These are phyloP conservation scores for Chaetodon trifascialis DNA, from an alignment of 2,113 vertebrate genomes.

Conservation along the genomic window DNA sequence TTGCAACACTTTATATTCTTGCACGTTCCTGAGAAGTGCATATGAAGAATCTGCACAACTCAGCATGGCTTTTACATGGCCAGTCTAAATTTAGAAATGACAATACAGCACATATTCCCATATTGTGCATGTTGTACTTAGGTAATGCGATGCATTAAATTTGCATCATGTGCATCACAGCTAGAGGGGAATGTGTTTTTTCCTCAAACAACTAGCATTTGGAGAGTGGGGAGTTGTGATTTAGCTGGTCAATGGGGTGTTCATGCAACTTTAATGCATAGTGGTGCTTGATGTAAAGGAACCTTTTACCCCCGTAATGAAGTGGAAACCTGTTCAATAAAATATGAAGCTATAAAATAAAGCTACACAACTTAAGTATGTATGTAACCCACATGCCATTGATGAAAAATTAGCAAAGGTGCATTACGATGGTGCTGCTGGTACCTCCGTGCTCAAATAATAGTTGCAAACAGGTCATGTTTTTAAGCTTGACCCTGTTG, in stretches of 20 bases:
- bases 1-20: not conserved
- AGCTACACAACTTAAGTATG: conserved; percentile 29
- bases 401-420: conserved; percentile 31
- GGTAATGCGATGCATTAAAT: conserved; percentile 49
- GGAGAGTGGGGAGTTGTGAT: conserved; percentile 30
- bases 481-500: conserved; percentile 38
- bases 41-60: conserved; percentile 15
- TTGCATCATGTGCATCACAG: conserved; percentile 35
- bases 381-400: conserved; percentile 8
- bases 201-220: conserved; percentile 7
- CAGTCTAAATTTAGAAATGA: conserved; percentile 36
- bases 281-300: conserved; percentile 33
- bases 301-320: conserved; percentile 45
- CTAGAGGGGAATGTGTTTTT: not conserved
- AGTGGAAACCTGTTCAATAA: conserved; percentile 39
- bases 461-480: conserved; percentile 24
- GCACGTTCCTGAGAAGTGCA: not conserved
- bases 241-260: conserved; percentile 30
- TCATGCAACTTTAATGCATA: conserved; percentile 56
- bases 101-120: conserved; percentile 22
- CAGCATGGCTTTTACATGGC: conserved; percentile 3
- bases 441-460: conserved; percentile 12
- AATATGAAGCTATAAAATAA: conserved; percentile 46
- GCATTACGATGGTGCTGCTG: conserved; percentile 4
- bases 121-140: conserved; percentile 1